These are phyloP conservation scores for Hydrozoanthus tunicans DNA, from an alignment of 64 coral and sea anemone genomes.

Conservation along the genomic window DNA sequence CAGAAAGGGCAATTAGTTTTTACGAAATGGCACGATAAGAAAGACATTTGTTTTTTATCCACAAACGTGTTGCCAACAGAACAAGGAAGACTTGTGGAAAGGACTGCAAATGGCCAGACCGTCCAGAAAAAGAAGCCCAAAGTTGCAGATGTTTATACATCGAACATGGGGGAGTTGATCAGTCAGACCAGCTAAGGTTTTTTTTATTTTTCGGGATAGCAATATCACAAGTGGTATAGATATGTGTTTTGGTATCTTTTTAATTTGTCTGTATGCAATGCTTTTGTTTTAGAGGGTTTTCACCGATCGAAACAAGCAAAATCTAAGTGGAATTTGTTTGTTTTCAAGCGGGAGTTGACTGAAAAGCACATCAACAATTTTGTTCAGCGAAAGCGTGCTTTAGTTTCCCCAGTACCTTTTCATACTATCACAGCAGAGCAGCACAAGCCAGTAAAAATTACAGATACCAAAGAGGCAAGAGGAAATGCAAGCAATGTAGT, in stretches of 20 bases:
- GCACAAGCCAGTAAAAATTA: too few species aligned
- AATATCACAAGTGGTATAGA: neutral
- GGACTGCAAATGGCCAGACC: neutral
- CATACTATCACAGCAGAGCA: too few species aligned
- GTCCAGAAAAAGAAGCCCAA: neutral
- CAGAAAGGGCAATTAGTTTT: neutral
- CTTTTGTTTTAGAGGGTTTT: neutral
- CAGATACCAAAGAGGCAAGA: too few species aligned
- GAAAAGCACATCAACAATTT: neutral
- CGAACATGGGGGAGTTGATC: slow-evolving; percentile 7
- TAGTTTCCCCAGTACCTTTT: too few species aligned
- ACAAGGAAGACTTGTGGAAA: neutral
- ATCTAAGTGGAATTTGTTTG: neutral
- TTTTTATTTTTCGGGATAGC: neutral
- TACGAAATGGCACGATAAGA: neutral
- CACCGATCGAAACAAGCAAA: neutral
- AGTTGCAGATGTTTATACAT: neutral
- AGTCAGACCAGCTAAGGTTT: neutral
- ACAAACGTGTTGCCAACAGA: neutral
- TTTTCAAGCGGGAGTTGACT: neutral
- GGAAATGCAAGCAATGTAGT: too few species aligned
- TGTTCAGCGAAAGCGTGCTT: neutral
- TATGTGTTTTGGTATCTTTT: slow-evolving; percentile 8
- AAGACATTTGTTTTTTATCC: neutral
- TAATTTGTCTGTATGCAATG: slow-evolving; percentile 11